phyloP scores from a whole-genome alignment of 2,888 invertebrate genomes.

The Clostera curtula region DNA sequence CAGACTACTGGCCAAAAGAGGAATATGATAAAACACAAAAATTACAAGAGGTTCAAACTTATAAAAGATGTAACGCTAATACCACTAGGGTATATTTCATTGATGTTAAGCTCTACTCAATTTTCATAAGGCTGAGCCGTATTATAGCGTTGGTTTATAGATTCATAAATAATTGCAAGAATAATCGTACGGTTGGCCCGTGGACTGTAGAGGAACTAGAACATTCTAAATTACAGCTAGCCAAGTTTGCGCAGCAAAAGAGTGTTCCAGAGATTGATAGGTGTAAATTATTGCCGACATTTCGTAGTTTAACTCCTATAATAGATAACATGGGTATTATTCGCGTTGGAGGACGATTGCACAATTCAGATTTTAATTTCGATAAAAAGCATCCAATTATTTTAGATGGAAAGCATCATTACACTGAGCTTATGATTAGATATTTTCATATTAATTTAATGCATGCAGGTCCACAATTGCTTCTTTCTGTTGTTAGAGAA shows the following conservation, averaged over 20 bases:
- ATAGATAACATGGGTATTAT: neutral
- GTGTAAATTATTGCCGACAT: neutral
- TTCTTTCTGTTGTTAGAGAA: slow-evolving; percentile 3
- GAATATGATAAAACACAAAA: neutral
- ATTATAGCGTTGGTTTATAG: neutral
- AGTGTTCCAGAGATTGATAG: neutral
- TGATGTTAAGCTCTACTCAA: slow-evolving; percentile 1
- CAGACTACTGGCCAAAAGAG: neutral
- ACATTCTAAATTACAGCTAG: neutral
- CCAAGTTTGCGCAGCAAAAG: neutral
- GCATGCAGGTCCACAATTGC: slow-evolving; percentile 4
- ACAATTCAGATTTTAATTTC: slow-evolving; percentile 1
- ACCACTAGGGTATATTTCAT: neutral
- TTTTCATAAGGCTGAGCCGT: neutral
- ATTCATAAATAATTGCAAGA: slow-evolving; percentile 2
- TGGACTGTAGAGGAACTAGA: slow-evolving; percentile 1
- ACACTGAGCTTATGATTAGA: slow-evolving; percentile 1
- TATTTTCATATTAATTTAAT: slow-evolving; percentile 3
- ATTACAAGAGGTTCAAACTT: slow-evolving; percentile 1
- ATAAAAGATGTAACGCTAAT: neutral
- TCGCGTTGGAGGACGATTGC: slow-evolving; percentile 1
- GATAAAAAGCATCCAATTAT: neutral
- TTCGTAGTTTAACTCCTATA: neutral
- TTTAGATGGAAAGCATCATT: slow-evolving; percentile 1
- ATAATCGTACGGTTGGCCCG: neutral